Evolutionary conservation across 2,113 vertebrate species (phyloP), one percentile per base, ranked within the genome.

Genomic region (Erythrocebus patas): DNA sequence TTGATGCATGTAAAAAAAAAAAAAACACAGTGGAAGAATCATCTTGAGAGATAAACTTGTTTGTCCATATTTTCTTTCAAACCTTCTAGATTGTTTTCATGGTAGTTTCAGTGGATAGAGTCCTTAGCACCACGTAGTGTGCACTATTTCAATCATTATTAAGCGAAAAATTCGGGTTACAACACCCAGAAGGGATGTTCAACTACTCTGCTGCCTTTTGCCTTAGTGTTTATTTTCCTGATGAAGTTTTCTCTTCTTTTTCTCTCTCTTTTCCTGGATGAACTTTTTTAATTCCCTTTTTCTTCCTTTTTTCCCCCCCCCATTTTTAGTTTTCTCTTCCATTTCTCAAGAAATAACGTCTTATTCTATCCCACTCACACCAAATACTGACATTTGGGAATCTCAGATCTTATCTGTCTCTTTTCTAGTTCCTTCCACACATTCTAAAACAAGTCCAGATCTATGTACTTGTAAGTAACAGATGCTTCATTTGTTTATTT

Each of bases 301-400:
- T 30, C 61, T 12, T 27, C 48, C 48, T 25, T 61, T 43, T 85
- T 35, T 43, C 73, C 0, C 79, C 59, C 79, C 59, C 48, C 14
- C 25, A 14, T 22, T 95, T 93, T 93, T 61, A 81, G 45, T 66
- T 97, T 95, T 2, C 35, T 80, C 4, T 91, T 91, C 91, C 25
- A 83, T 4, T 4, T 89, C 22, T 70, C 70, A 94, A 89, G 48
- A 93, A 94, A 85, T 79, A 91, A 38, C 2, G 75, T 91, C 35
- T 32, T 40, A 27, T 88, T 96, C 4, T 75, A 38, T 45, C 5
- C 70, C n/a, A 45, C 75, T 32, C 61, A 32, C 5, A 93, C 61
- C 30, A 80, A 82, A 91, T 61, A 4, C 35, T 87, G 61, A 48
- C 80, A 87, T 94, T 76, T 83, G 35, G 23, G 50, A 89, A 75